Evolutionary conservation across 2,113 vertebrate species (phyloP), one percentile per base, ranked within the genome.

Genomic region (Leptocoma aspasia): DNA sequence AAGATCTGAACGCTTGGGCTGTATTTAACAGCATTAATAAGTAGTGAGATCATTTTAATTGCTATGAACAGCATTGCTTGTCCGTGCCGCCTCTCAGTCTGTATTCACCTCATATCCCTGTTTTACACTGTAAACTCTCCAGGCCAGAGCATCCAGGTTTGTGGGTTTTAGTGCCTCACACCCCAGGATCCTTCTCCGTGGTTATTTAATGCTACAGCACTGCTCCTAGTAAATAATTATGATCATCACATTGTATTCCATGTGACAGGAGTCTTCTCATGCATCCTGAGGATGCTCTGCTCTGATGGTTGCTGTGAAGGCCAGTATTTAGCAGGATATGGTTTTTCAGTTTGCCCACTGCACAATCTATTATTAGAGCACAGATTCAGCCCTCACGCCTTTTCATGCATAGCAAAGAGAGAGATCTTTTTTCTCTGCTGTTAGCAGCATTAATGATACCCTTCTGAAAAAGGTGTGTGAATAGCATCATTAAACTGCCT

Each of bases 361-460:
- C 69, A 56, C 57, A 49, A 1, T 83, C 33, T 89, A n/a, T 92
- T 94, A 83, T 84, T 81, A 84, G 82, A 89, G 77, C 6, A 3
- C 33, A 44, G 52, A 71, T 68, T 84, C 81, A 95, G 54, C 68
- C 28, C 69, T 54, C 10, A 0, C 12, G 11, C 72, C 61, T 94
- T 90, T 94, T 76, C 90, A 80, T 68, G 85, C 92, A 79, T n/a
- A 57, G 66, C 70, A 76, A 79, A 87, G 53, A 69, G 70, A 73
- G 24, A 37, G 5, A 68, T 12, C 41, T 76, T 65, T 91, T 75
- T 92, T 56, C 65, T 68, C 24, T 63, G 22, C 78, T 85, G 57
- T 93, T 76, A 85, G 49, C 57, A 90, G 31, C 92, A 90, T 96
- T 93, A 85, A 93, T 82, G 78, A 91, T 50, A 82, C 24, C 82